These are phyloP conservation scores for Tenodera sinensis DNA, from an alignment of 2,888 invertebrate genomes.

Conservation along the genomic window DNA sequence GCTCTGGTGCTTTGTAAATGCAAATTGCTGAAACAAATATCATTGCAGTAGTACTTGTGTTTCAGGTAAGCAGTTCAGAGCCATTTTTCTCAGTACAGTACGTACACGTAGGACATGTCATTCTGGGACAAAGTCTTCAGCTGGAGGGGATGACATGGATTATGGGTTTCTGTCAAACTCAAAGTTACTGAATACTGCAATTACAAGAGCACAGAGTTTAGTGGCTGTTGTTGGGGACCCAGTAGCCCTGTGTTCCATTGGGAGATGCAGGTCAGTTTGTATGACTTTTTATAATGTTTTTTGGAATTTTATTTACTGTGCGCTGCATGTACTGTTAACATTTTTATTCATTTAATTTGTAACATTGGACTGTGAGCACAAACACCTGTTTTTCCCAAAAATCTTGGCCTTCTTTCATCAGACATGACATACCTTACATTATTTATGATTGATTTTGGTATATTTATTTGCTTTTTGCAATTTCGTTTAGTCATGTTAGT, in stretches of 20 bases:
- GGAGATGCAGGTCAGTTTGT: constrained; percentile 58
- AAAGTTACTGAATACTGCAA: constrained; percentile 77
- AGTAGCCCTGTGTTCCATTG: constrained; percentile 73
- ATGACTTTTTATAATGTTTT: not conserved
- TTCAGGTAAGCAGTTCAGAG: constrained; percentile 75
- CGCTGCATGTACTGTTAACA: not conserved
- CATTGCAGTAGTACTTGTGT: not conserved
- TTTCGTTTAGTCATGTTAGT: too few species aligned
- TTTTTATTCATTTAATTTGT: too few species aligned
- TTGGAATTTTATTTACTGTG: too few species aligned
- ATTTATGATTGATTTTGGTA: too few species aligned
- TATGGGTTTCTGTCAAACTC: constrained; percentile 80
- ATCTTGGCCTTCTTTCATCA: too few species aligned
- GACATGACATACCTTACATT: too few species aligned
- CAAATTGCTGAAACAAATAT: not conserved
- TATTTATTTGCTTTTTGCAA: too few species aligned
- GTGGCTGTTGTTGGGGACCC: constrained; percentile 85
- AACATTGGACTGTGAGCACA: not conserved
- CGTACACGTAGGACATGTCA: constrained; percentile 70
- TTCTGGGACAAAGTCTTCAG: constrained; percentile 45
- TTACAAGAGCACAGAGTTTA: constrained; percentile 75
- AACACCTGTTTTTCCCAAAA: too few species aligned
- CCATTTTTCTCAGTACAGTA: constrained; percentile 75
- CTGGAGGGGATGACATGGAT: constrained; percentile 57
- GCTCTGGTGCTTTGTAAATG: not conserved